phyloP scores from a whole-genome alignment of 2,888 invertebrate species.

The Sphaerophoria rueppellii region DNA sequence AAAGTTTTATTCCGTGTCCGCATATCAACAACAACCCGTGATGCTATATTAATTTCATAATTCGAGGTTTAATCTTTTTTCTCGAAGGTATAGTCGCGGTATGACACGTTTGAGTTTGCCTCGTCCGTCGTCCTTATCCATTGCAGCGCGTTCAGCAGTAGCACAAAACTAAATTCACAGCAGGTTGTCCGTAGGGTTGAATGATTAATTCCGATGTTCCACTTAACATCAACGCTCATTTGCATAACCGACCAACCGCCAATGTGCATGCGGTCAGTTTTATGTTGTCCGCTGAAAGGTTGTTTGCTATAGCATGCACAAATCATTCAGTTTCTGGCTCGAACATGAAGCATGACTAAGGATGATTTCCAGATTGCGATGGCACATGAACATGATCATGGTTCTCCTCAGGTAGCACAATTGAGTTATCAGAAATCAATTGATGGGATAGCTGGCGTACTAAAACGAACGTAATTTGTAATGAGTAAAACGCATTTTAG shows the following conservation, averaged over 20 bases:
- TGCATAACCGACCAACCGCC: too few relatives aligned
- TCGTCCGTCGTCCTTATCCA: too few relatives aligned
- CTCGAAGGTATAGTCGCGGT: too few relatives aligned
- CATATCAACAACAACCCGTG: too few relatives aligned
- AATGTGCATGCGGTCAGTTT: slow-evolving; percentile 5
- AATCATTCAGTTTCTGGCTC: slow-evolving; percentile 19
- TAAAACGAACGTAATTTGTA: slow-evolving; percentile 25
- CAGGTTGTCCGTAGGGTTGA: slow-evolving; percentile 13
- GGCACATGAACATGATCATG: neutral
- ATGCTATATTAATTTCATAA: too few relatives aligned
- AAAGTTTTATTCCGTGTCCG: too few relatives aligned
- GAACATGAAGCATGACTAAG: neutral
- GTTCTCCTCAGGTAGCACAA: neutral
- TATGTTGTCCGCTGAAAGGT: too few relatives aligned
- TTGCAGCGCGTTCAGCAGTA: too few relatives aligned
- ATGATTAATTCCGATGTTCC: slow-evolving; percentile 28
- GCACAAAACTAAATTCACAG: slow-evolving; percentile 1
- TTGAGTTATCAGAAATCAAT: slow-evolving; percentile 37
- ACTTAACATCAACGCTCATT: neutral
- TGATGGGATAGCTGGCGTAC: slow-evolving; percentile 19
- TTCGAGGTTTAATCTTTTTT: too few relatives aligned
- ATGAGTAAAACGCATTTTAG: slow-evolving; percentile 9
- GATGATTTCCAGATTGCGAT: neutral
- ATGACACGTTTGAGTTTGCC: too few relatives aligned
- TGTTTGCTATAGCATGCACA: neutral